phyloP scores from a whole-genome alignment of 1,140 invertebrate genomes.

The Drosophila varians region DNA sequence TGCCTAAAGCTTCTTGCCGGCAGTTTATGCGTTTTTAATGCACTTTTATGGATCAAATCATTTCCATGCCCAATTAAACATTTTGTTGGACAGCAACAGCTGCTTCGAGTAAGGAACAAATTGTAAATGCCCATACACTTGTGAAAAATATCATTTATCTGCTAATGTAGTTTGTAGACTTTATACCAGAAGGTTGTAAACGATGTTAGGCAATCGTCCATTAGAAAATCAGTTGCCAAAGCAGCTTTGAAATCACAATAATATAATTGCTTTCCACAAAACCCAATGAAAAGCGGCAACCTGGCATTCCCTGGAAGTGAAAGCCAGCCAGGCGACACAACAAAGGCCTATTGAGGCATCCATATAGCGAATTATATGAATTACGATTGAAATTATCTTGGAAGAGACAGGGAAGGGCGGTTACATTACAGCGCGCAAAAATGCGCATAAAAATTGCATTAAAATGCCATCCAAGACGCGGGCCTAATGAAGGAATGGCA shows the following conservation, averaged over 20 bases:
- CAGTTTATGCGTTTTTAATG: slow-evolving; percentile 51
- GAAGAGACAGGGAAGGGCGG: background rate
- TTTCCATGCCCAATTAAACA: slow-evolving; percentile 51
- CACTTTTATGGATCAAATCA: slow-evolving; percentile 30
- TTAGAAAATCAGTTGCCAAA: background rate
- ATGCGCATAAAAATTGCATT: slow-evolving; percentile 75
- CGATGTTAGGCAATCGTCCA: background rate
- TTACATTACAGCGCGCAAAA: slow-evolving; percentile 43
- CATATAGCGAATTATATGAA: slow-evolving; percentile 66
- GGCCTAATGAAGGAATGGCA: slow-evolving; percentile 65
- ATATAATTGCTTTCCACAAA: background rate
- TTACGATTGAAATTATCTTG: slow-evolving; percentile 71
- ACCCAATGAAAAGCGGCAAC: slow-evolving; percentile 27
- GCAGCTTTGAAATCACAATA: background rate
- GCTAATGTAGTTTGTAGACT: background rate
- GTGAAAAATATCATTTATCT: slow-evolving; percentile 1
- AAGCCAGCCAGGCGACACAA: slow-evolving; percentile 9
- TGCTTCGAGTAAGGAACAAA: background rate
- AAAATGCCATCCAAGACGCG: slow-evolving; percentile 58
- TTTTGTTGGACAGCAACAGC: slow-evolving; percentile 27
- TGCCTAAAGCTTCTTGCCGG: slow-evolving; percentile 22
- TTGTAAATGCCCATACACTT: background rate
- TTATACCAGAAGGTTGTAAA: background rate
- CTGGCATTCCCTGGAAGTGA: slow-evolving; percentile 7
- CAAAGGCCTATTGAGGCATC: slow-evolving; percentile 45